Percentiles rank a stretch among this genome's conserved stretches.
Conservation (phyloP, 2,888 invertebrate genomes). For the Cremastinae sp. region DNA sequence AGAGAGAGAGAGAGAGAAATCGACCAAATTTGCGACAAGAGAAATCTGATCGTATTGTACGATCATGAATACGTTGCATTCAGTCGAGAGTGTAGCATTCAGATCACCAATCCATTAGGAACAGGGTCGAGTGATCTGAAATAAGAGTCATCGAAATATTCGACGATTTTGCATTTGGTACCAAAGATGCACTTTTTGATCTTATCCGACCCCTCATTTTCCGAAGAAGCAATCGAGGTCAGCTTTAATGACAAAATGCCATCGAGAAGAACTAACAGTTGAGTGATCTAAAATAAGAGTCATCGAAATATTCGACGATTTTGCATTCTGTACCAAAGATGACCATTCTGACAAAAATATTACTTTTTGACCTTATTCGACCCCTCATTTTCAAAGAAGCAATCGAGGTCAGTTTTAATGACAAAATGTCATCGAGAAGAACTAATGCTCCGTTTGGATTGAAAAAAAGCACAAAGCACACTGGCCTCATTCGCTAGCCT, state of each 20-base stretch:
- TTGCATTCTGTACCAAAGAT: background rate
- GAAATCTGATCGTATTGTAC: conserved; percentile 24
- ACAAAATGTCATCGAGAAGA: background rate
- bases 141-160: conserved; percentile 3
- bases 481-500: conserved; percentile 66
- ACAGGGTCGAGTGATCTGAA: conserved; percentile 17
- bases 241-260: background rate
- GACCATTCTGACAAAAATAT: too few species aligned
- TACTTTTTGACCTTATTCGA: too few species aligned
- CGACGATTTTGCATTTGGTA: background rate
- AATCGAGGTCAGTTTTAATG: background rate
- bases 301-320: background rate
- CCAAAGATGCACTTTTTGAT: background rate
- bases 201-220: too few species aligned
- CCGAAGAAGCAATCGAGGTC: background rate
- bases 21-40: background rate
- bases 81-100: background rate
- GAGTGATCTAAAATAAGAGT: conserved; percentile 29
- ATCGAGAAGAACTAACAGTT: background rate
- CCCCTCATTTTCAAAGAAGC: too few species aligned
- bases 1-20: background rate
- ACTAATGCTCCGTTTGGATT: too few species aligned
- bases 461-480: too few species aligned
- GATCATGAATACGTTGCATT: conserved; percentile 7
- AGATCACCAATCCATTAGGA: conserved; percentile 43